Percentiles rank a stretch among this genome's conserved stretches.
Conservation (phyloP, 2,888 invertebrate species). For the Aphidoletes aphidimyza region DNA sequence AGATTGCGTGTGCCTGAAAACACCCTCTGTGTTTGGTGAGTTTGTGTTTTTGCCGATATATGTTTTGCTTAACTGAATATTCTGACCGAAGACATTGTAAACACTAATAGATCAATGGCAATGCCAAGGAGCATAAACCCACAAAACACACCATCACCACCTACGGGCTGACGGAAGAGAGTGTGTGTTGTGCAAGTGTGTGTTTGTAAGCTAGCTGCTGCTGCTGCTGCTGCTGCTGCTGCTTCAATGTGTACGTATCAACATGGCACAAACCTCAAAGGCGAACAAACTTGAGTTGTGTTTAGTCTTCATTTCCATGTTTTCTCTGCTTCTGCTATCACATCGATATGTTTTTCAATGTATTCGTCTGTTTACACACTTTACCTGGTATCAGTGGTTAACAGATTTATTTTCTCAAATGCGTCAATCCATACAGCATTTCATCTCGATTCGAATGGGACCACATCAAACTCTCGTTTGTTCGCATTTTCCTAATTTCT, state of each 20-base stretch:
- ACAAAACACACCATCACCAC: slow-evolving; percentile 24
- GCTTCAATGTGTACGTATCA: not conserved
- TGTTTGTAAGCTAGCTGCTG: no score
- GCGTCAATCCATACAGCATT: not conserved
- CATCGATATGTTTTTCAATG: not conserved
- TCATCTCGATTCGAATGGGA: not conserved
- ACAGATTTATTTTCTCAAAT: slow-evolving; percentile 26
- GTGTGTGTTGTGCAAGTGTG: no score
- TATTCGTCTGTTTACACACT: not conserved
- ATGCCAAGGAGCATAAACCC: slow-evolving; percentile 10
- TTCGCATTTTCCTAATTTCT: slow-evolving; percentile 14
- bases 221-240: no score
- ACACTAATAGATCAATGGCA: slow-evolving; percentile 36
- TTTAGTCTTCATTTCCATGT: not conserved
- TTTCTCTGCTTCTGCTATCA: not conserved
- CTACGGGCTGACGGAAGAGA: not conserved
- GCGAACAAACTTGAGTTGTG: not conserved
- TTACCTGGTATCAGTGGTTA: not conserved
- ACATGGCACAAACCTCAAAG: not conserved
- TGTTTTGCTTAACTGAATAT: slow-evolving; percentile 8
- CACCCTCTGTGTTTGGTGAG: not conserved
- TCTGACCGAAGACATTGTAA: slow-evolving; percentile 21
- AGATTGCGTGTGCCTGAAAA: slow-evolving; percentile 19
- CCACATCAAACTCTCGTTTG: not conserved
- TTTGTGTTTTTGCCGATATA: not conserved